Evolutionary conservation across 2,888 invertebrate genomes (phyloP).

Genomic region (Cephus pygmeus): DNA sequence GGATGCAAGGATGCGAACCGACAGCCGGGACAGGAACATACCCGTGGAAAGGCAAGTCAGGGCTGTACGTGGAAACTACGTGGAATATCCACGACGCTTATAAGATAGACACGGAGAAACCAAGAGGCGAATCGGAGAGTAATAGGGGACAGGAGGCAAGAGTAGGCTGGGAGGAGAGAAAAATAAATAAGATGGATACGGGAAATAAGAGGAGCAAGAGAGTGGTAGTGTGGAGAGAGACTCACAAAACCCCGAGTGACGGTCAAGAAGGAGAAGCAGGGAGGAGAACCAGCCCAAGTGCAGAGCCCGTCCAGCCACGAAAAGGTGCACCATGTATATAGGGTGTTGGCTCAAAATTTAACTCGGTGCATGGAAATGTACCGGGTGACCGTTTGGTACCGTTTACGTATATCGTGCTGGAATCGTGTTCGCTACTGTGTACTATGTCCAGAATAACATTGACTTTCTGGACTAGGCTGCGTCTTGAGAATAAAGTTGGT

Average conservation of each 20-base stretch:
- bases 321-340: conserved; percentile 40
- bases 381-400: background rate
- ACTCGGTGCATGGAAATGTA: background rate
- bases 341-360: conserved; percentile 35
- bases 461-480: background rate
- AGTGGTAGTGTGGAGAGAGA: conserved; percentile 25
- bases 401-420: background rate
- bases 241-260: background rate
- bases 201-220: conserved; percentile 41
- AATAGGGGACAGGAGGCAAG: background rate
- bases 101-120: conserved; percentile 5
- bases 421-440: background rate
- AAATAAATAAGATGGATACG: conserved; percentile 20
- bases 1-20: conserved; percentile 33
- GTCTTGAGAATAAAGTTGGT: background rate
- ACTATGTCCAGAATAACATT: no score
- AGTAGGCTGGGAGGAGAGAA: background rate
- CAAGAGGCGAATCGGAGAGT: conserved; percentile 15
- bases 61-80: conserved; percentile 3
- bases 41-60: conserved; percentile 30
- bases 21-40: conserved; percentile 38
- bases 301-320: conserved; percentile 35
- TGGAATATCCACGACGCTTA: conserved; percentile 13
- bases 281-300: conserved; percentile 38
- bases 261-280: conserved; percentile 30